These are phyloP conservation scores for Pithys albifrons DNA, from an alignment of 2,113 vertebrate genomes.

Conservation along the genomic window DNA sequence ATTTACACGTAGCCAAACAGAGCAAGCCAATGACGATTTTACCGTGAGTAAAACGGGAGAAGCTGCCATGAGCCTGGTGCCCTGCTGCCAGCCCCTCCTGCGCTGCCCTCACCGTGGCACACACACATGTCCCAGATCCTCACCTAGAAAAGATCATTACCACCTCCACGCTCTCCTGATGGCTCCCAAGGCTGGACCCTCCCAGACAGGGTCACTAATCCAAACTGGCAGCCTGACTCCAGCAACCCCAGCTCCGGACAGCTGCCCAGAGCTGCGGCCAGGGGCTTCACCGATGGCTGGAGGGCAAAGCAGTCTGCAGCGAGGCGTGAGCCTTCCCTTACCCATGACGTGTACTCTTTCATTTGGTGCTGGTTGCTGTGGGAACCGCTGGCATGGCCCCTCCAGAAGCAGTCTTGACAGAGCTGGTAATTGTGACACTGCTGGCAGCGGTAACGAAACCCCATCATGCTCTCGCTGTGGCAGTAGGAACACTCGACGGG, in stretches of 20 bases:
- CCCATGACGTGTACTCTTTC: conserved; percentile 99
- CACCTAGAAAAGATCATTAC: conserved; percentile 22
- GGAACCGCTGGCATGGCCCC: conserved; percentile 96
- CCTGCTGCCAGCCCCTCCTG: conserved; percentile 33
- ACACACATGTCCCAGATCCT: not conserved
- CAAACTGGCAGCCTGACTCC: not conserved
- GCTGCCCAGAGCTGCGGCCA: not conserved
- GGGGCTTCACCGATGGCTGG: not conserved
- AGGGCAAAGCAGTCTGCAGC: conserved; percentile 17
- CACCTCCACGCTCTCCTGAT: not conserved
- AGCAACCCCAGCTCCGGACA: not conserved
- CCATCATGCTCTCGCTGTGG: conserved; percentile 99
- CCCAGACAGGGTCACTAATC: not conserved
- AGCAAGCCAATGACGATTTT: not conserved
- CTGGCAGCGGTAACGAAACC: conserved; percentile 99
- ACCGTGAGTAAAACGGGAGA: not conserved
- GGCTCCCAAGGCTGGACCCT: not conserved
- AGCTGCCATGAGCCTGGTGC: conserved; percentile 32
- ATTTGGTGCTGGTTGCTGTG: conserved; percentile 99
- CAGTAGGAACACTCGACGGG: conserved; percentile 98
- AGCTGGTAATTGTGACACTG: conserved; percentile 99
- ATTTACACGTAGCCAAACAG: not conserved
- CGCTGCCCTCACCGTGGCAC: not conserved
- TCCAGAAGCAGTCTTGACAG: conserved; percentile 99
- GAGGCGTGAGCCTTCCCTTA: conserved; percentile 76